phyloP scores from a whole-genome alignment of 1,140 invertebrate species.

The Anagrus nilaparvatae region DNA sequence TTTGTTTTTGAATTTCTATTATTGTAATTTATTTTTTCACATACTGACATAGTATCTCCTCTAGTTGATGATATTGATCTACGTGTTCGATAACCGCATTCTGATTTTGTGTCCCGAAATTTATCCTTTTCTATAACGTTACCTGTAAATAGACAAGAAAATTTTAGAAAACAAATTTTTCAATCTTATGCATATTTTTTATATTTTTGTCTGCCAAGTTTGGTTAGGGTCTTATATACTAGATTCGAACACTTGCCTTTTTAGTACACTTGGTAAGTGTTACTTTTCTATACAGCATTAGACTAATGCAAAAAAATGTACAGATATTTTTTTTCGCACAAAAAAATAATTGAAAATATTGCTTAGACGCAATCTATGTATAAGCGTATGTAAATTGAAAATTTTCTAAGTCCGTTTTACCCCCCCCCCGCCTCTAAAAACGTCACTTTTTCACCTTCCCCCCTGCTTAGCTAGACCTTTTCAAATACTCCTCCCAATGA shows the following conservation, averaged over 20 bases:
- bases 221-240: background rate
- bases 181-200: background rate
- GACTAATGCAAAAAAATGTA: too few species aligned
- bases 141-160: constrained; percentile 30
- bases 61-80: background rate
- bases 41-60: background rate
- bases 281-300: too few species aligned
- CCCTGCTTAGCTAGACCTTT: too few species aligned
- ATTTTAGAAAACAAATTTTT: background rate
- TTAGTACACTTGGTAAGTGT: too few species aligned
- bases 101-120: constrained; percentile 39
- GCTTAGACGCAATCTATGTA: background rate
- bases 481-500: too few species aligned
- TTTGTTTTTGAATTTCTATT: constrained; percentile 27
- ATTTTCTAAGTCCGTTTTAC: too few species aligned
- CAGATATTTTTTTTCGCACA: background rate
- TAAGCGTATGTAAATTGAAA: too few species aligned
- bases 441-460: too few species aligned
- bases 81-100: constrained; percentile 33
- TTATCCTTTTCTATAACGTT: constrained; percentile 67
- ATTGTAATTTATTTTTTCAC: background rate
- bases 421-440: too few species aligned
- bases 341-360: background rate
- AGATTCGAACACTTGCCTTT: too few species aligned
- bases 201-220: background rate